These are phyloP conservation scores for Brachyptera risi DNA, from an alignment of 2,888 invertebrate genomes.

Conservation along the genomic window DNA sequence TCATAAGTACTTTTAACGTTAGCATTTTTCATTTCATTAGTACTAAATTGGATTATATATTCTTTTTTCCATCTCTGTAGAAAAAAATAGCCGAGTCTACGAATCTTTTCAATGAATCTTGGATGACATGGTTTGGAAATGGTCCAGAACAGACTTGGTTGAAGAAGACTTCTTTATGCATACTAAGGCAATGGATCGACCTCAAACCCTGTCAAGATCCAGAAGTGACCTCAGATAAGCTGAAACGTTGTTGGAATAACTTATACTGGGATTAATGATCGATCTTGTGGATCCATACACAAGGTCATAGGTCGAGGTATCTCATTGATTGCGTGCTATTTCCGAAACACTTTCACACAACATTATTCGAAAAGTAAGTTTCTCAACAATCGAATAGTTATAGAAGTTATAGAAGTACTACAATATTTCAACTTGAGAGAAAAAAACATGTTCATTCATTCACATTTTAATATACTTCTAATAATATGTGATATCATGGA, in stretches of 20 bases:
- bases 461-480: no score
- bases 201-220: background rate
- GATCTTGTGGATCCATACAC: background rate
- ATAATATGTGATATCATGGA: no score
- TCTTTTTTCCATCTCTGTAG: background rate
- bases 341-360: no score
- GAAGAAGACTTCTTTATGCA: constrained; percentile 8
- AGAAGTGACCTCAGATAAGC: constrained; percentile 9
- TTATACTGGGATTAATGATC: constrained; percentile 4
- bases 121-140: constrained; percentile 22
- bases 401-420: no score
- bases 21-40: constrained; percentile 28
- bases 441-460: no score
- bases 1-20: constrained; percentile 21
- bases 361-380: no score
- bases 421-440: no score
- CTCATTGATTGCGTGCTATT: no score
- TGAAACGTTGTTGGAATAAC: background rate
- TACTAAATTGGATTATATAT: background rate
- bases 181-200: constrained; percentile 1
- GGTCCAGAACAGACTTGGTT: constrained; percentile 14
- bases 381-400: no score
- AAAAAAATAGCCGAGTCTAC: constrained; percentile 9
- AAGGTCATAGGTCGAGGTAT: no score
- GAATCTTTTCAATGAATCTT: constrained; percentile 20